phyloP scores from a whole-genome alignment of 2,888 invertebrate genomes.

The Polyommatus icarus region DNA sequence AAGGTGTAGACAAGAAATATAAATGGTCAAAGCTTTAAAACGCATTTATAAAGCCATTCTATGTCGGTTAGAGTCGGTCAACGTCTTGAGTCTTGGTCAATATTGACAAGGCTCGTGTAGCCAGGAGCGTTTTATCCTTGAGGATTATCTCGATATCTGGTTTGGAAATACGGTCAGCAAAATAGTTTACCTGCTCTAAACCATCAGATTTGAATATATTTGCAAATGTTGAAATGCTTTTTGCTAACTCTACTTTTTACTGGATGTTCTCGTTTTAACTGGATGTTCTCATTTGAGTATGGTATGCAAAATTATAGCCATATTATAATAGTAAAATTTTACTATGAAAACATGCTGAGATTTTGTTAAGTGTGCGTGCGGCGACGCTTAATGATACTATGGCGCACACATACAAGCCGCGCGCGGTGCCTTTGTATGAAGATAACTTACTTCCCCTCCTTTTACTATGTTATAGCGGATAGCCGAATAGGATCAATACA shows the following conservation, averaged over 20 bases:
- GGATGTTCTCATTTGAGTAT: not conserved
- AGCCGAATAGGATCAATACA: too few relatives aligned
- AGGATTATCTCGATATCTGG: constrained; percentile 20
- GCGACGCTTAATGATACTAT: too few relatives aligned
- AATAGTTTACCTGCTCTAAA: not conserved
- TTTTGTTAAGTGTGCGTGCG: too few relatives aligned
- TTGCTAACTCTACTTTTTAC: not conserved
- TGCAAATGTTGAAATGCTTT: not conserved
- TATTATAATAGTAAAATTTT: too few relatives aligned
- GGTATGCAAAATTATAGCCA: not conserved
- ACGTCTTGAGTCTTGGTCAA: constrained; percentile 1
- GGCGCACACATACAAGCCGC: too few relatives aligned
- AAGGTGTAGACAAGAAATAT: not conserved
- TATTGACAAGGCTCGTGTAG: not conserved
- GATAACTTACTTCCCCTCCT: too few relatives aligned
- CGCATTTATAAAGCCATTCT: constrained; percentile 3
- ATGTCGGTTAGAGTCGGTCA: not conserved
- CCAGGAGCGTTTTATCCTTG: not conserved
- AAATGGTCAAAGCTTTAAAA: not conserved
- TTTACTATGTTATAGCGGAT: too few relatives aligned
- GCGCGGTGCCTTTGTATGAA: too few relatives aligned
- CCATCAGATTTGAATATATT: not conserved
- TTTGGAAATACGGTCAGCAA: not conserved
- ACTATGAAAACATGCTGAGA: too few relatives aligned
- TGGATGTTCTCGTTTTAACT: not conserved